phyloP scores from a whole-genome alignment of 2,888 invertebrate species.

The Rhagium mordax region DNA sequence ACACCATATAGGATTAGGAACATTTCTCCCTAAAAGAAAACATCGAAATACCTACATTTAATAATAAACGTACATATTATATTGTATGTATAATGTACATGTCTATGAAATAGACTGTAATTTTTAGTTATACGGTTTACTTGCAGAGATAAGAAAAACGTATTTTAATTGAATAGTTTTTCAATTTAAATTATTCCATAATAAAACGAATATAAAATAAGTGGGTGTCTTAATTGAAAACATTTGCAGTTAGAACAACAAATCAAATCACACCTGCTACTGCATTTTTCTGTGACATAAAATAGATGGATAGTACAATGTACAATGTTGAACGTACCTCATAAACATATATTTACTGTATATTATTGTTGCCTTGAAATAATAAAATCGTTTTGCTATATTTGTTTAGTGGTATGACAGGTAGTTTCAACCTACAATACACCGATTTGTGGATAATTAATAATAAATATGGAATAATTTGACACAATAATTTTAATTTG shows the following conservation, averaged over 20 bases:
- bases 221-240: constrained; percentile 14
- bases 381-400: constrained; percentile 10
- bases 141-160: too few species aligned
- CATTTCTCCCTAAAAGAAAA: too few species aligned
- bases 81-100: too few species aligned
- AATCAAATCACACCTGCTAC: constrained; percentile 33
- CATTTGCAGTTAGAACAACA: neutral
- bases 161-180: too few species aligned
- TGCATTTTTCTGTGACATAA: constrained; percentile 16
- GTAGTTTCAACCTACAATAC: constrained; percentile 23
- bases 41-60: too few species aligned
- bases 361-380: constrained; percentile 19
- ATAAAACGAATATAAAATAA: neutral
- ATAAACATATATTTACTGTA: neutral
- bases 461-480: constrained; percentile 23
- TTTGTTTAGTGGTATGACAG: constrained; percentile 26
- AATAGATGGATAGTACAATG: constrained; percentile 18
- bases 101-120: too few species aligned
- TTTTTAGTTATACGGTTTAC: too few species aligned
- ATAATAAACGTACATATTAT: too few species aligned
- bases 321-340: too few species aligned
- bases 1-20: too few species aligned
- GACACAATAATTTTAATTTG: constrained; percentile 3
- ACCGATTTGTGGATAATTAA: constrained; percentile 11
- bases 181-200: neutral